Base-by-base conservation (phyloP, 1,140 invertebrate species). In the Drosophila oshimai region DNA sequence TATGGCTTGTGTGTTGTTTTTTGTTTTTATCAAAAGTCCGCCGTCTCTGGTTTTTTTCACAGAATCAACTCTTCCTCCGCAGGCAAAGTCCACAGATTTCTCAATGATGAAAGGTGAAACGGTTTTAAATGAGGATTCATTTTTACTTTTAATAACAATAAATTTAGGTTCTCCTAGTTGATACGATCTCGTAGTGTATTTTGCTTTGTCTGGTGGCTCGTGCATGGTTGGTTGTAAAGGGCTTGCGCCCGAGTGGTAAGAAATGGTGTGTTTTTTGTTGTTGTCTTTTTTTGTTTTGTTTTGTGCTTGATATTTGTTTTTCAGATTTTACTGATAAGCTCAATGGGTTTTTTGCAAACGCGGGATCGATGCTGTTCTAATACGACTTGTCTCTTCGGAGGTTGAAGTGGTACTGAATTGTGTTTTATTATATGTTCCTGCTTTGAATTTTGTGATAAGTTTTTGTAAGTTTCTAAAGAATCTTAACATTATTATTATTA, bases 101-200 rank as follows among this genome's bases (percentile, higher is more conserved):
- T 29, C 15, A 4, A 46, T 46, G 24, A 46, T 46, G 44, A 46
- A 29, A 28, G 44, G 26, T 29, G 26, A 18, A 29, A 29, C 24
- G 4, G n/a, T 34, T 49, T 20, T 22, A 22, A 50, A 15, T 15
- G 46, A 34, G 5, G 2, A 3, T 33, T 15, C 17, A 13, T 34
- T 20, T 10, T 15, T 34, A 0, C 31, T 49, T 17, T 45, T 45
- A 28, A 29, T 29, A 10, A 45, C 9, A n/a, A 45, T 17, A 45
- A 45, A 45, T 45, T 45, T 45, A 2, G 34, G 42, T 10, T 45
- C 42, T 18, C 46, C 17, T 49, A 34, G 28, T 49, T 49, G 12
- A 12, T 46, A 29, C 3, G 26, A 22, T 42, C 39, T 42, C 10
- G 39, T 42, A 42, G 20, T 42, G 13, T 36, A 36, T 36, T 42